A percentile compares a stretch with the other conserved stretches of the same genome.
Evolutionary conservation across 2,113 vertebrate genomes (phyloP).

Genomic region (Sminthopsis crassicaudata): DNA sequence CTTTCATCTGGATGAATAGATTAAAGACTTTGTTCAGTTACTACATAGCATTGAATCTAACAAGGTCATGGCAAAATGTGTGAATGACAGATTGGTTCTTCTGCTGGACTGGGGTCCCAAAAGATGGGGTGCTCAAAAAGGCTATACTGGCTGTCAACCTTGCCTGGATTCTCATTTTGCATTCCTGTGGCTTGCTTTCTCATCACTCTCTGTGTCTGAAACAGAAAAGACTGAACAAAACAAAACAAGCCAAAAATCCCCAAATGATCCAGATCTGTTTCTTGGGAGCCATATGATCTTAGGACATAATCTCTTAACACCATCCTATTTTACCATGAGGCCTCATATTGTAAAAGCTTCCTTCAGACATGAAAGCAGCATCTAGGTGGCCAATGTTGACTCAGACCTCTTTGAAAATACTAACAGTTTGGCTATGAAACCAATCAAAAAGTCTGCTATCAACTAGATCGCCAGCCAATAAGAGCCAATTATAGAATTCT

Average conservation of each 20-base stretch:
- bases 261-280: not conserved
- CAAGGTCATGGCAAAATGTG: not conserved
- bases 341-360: not conserved
- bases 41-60: not conserved
- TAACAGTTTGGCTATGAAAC: not conserved
- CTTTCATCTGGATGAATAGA: not conserved
- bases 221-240: not conserved
- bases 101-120: not conserved
- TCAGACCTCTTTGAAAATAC: not conserved
- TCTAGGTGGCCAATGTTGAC: not conserved
- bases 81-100: not conserved
- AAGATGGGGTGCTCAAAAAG: not conserved
- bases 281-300: not conserved
- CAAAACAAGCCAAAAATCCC: not conserved
- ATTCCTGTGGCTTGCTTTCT: not conserved
- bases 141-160: not conserved
- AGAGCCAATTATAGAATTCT: not conserved
- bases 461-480: not conserved
- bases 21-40: not conserved
- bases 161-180: not conserved
- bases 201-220: not conserved
- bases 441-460: not conserved
- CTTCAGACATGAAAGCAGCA: too few relatives aligned
- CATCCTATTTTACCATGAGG: not conserved
- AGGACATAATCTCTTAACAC: not conserved